Percentiles rank a stretch among this genome's conserved stretches.
phyloP scores from a whole-genome alignment of 2,888 invertebrate genomes.

The Kryphioiulus occultus region DNA sequence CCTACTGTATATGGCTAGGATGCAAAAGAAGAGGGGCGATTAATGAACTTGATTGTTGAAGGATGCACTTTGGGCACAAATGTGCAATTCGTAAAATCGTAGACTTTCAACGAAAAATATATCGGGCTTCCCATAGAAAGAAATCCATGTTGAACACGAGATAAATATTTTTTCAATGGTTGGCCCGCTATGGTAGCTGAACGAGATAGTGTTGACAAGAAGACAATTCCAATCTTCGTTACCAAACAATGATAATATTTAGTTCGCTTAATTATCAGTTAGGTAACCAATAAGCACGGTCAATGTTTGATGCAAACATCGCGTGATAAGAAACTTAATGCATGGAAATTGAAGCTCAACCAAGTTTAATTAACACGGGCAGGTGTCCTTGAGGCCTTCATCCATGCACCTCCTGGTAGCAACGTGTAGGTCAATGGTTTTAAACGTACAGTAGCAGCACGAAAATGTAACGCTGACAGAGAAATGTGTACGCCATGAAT shows the following conservation, averaged over 20 bases:
- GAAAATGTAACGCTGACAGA: neutral
- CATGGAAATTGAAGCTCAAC: slow-evolving; percentile 13
- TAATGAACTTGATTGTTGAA: neutral
- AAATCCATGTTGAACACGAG: neutral
- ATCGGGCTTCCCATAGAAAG: no score
- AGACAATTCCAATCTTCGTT: neutral
- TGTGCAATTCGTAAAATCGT: no score
- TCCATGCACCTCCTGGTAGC: neutral
- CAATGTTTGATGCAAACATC: neutral
- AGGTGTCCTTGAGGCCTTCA: slow-evolving; percentile 3
- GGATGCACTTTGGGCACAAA: neutral
- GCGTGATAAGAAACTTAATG: slow-evolving; percentile 16
- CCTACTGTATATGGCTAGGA: neutral
- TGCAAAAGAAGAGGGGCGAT: neutral
- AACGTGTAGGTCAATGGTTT: neutral
- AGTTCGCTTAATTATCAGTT: slow-evolving; percentile 4
- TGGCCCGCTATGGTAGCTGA: neutral
- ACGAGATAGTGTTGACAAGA: neutral
- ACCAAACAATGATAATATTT: slow-evolving; percentile 20
- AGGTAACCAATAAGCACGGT: neutral
- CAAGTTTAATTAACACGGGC: neutral
- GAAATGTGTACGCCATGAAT: neutral
- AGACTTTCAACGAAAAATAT: no score
- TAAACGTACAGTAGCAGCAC: neutral
- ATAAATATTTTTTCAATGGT: neutral